phyloP scores from a whole-genome alignment of 1,140 invertebrate genomes.

The Drosophila subpulchrella region DNA sequence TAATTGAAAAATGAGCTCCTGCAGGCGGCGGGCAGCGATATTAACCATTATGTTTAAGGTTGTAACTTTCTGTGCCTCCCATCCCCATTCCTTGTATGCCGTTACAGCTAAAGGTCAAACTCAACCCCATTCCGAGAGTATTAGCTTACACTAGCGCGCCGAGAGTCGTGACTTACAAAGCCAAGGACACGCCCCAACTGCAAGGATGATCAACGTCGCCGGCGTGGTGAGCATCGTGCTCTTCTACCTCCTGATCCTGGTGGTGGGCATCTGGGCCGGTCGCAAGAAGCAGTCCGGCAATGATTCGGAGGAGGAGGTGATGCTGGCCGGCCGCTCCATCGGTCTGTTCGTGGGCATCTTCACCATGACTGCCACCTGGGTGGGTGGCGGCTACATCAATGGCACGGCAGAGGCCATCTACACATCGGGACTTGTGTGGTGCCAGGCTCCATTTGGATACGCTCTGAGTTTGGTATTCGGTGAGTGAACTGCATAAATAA shows the following conservation, averaged over 20 bases:
- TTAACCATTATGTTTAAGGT: slow-evolving; percentile 25
- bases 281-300: slow-evolving; percentile 94
- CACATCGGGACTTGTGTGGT: slow-evolving; percentile 96
- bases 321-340: slow-evolving; percentile 98
- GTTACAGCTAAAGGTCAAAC: slow-evolving; percentile 56
- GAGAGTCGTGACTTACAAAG: slow-evolving; percentile 8
- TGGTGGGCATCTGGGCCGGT: slow-evolving; percentile 97
- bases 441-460: slow-evolving; percentile 99
- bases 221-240: slow-evolving; percentile 96
- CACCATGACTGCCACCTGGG: slow-evolving; percentile 99
- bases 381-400: slow-evolving; percentile 99
- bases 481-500: slow-evolving; percentile 75
- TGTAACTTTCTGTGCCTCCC: slow-evolving; percentile 6
- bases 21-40: neutral
- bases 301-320: slow-evolving; percentile 97
- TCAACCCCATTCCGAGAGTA: slow-evolving; percentile 41
- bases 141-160: slow-evolving; percentile 31
- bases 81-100: slow-evolving; percentile 6
- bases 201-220: slow-evolving; percentile 94
- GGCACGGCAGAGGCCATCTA: slow-evolving; percentile 98
- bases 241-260: slow-evolving; percentile 96
- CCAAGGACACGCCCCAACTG: slow-evolving; percentile 27
- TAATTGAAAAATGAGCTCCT: slow-evolving; percentile 46
- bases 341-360: slow-evolving; percentile 98
- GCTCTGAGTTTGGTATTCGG: slow-evolving; percentile 96